These are phyloP conservation scores for Ditylenchus dipsaci DNA, from an alignment of 1,140 invertebrate genomes.

Conservation along the genomic window DNA sequence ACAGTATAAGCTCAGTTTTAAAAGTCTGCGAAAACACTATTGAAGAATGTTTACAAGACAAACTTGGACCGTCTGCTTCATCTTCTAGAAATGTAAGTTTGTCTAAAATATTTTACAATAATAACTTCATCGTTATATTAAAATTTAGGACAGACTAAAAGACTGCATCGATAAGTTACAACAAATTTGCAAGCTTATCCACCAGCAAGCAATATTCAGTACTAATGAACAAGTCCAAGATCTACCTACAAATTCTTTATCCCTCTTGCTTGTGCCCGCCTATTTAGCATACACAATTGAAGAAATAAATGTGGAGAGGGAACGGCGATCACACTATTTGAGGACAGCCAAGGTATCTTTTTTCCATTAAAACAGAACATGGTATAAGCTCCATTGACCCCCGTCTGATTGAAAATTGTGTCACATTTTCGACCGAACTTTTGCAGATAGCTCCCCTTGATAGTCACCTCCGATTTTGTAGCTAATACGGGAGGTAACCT, in stretches of 20 bases:
- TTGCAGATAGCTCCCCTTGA: no score
- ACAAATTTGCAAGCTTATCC: constrained; percentile 7
- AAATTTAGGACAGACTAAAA: constrained; percentile 16
- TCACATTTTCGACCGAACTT: no score
- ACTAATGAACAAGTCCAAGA: constrained; percentile 32
- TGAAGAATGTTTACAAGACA: background rate
- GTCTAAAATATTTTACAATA: background rate
- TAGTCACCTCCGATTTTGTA: no score
- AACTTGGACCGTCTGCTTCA: background rate
- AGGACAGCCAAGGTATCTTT: constrained; percentile 27
- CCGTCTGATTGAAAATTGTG: no score
- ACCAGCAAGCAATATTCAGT: constrained; percentile 28
- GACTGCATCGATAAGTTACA: constrained; percentile 25
- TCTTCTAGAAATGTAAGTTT: background rate
- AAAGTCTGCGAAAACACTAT: background rate
- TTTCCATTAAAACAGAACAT: no score
- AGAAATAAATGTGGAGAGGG: constrained; percentile 25
- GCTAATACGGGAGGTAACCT: no score
- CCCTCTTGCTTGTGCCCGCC: constrained; percentile 27
- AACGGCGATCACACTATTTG: constrained; percentile 19
- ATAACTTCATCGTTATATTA: background rate
- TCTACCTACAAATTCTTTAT: constrained; percentile 35
- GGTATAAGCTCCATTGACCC: no score
- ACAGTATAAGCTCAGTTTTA: background rate
- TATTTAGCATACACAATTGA: constrained; percentile 32